Percentiles rank a stretch among this genome's conserved stretches.
Conservation (phyloP, 2,797 vertebrate species). For the Clarias laeviceps region DNA sequence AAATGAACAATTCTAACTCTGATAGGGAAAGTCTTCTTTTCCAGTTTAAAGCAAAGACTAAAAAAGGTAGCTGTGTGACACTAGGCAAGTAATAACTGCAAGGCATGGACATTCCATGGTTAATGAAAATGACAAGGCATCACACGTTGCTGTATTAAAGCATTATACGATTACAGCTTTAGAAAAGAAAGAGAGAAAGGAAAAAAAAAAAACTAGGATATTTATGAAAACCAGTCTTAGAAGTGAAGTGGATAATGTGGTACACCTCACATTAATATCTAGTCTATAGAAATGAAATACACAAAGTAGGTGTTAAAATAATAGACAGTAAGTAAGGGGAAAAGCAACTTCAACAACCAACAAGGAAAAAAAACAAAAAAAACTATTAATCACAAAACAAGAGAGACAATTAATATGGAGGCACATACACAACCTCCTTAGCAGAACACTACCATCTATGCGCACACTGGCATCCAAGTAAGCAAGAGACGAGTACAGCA, state of each 20-base stretch:
- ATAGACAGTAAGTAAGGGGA: background rate
- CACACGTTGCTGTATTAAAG: slow-evolving; percentile 42
- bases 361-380: slow-evolving; percentile 21
- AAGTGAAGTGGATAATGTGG: slow-evolving; percentile 4
- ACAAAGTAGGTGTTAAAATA: slow-evolving; percentile 10
- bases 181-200: slow-evolving; percentile 1
- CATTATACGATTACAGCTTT: slow-evolving; percentile 26
- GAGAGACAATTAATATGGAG: slow-evolving; percentile 47
- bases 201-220: background rate
- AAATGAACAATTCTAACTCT: slow-evolving; percentile 11
- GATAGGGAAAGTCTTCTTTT: background rate
- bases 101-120: slow-evolving; percentile 49
- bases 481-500: slow-evolving; percentile 43
- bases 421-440: slow-evolving; percentile 41
- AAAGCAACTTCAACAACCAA: slow-evolving; percentile 37
- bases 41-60: slow-evolving; percentile 4
- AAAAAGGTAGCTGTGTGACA: slow-evolving; percentile 21
- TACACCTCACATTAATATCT: slow-evolving; percentile 29
- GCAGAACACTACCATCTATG: slow-evolving; percentile 37
- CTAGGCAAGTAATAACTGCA: slow-evolving; percentile 37
- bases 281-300: slow-evolving; percentile 47
- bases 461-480: slow-evolving; percentile 52
- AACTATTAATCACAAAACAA: slow-evolving; percentile 41
- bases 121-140: slow-evolving; percentile 44
- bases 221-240: background rate